Conservation (phyloP, 2,113 vertebrate genomes). For the Nothobranchius kuhntae region DNA sequence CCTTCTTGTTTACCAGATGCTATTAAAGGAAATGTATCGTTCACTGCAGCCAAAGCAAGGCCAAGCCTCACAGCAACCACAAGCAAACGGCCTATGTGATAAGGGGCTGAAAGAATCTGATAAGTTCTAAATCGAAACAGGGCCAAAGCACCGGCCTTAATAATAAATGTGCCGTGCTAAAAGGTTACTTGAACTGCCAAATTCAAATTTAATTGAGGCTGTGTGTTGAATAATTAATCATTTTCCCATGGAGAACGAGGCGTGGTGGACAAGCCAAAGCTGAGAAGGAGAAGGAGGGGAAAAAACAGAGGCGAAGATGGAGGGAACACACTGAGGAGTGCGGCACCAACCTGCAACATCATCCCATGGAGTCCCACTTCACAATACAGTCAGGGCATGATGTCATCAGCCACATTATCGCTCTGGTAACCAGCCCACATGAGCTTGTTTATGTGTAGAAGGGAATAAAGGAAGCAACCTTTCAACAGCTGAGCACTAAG, state of each 20-base stretch:
- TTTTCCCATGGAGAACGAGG: conserved; percentile 72
- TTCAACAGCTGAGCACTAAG: conserved; percentile 44
- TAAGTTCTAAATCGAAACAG: conserved; percentile 76
- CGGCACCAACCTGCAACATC: conserved; percentile 47
- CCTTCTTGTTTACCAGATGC: conserved; percentile 36
- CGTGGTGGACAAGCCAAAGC: conserved; percentile 55
- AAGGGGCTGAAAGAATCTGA: conserved; percentile 64
- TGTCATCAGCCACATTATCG: conserved; percentile 69
- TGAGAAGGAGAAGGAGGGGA: conserved; percentile 27
- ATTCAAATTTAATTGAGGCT: conserved; percentile 80
- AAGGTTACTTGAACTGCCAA: conserved; percentile 79
- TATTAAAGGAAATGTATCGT: conserved; percentile 41
- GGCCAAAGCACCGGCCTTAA: conserved; percentile 75
- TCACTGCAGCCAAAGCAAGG: conserved; percentile 47
- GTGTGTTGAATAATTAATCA: conserved; percentile 79
- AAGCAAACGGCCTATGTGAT: conserved; percentile 54
- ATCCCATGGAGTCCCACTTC: conserved; percentile 57
- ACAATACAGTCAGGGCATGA: conserved; percentile 65
- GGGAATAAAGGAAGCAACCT: conserved; percentile 58
- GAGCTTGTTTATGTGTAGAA: conserved; percentile 41
- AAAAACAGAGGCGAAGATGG: conserved; percentile 44
- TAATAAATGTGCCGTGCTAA: conserved; percentile 76
- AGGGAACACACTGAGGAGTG: conserved; percentile 30
- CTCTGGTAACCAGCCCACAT: conserved; percentile 66
- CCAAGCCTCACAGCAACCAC: conserved; percentile 33